Percentiles rank a stretch among this genome's conserved stretches.
These are phyloP conservation scores for Troilus luridus DNA, from an alignment of 2,888 invertebrate species.

Conservation along the genomic window DNA sequence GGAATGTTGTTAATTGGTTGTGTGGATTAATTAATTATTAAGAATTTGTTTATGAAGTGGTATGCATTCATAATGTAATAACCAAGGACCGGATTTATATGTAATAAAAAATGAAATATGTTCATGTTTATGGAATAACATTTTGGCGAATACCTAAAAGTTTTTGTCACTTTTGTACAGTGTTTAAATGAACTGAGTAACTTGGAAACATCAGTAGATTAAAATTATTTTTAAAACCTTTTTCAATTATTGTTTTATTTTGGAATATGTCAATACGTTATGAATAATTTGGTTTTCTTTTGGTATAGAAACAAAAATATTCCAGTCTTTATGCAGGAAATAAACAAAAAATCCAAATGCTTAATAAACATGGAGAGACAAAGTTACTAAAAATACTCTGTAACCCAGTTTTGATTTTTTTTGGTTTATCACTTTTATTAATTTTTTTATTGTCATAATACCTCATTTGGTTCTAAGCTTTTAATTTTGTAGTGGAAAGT, in stretches of 20 bases:
- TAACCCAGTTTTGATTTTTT: no score
- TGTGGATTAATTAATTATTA: conserved; percentile 39
- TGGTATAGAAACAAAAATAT: no score
- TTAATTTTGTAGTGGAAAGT: no score
- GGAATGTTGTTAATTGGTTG: conserved; percentile 51
- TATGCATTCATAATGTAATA: conserved; percentile 28
- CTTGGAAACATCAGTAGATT: not conserved
- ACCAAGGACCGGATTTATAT: not conserved
- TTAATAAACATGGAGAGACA: no score
- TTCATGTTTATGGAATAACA: not conserved
- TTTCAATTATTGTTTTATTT: not conserved
- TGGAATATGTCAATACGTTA: no score
- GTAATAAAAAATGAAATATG: not conserved
- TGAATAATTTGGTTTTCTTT: no score
- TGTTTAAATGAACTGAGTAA: not conserved
- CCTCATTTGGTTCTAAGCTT: no score
- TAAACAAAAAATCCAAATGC: no score
- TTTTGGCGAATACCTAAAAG: not conserved
- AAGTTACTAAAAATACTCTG: no score
- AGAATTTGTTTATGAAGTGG: conserved; percentile 3
- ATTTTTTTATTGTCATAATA: no score
- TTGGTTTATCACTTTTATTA: no score
- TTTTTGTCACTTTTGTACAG: not conserved
- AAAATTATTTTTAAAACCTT: not conserved
- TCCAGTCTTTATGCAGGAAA: no score